Conservation (phyloP, 2,113 vertebrate species). For the Etheostoma spectabile region DNA sequence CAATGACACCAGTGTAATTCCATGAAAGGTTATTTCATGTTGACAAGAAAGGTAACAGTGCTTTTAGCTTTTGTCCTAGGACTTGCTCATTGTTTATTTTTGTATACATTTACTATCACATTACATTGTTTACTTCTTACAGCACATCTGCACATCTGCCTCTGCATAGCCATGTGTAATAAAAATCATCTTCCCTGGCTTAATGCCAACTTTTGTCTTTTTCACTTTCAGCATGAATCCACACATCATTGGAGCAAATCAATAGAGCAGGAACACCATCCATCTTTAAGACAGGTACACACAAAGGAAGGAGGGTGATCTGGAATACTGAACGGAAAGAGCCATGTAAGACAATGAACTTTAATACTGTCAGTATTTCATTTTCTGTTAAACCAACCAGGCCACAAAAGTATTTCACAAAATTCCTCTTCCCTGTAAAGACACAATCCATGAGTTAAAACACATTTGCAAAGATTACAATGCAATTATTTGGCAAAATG, state of each 20-base stretch:
- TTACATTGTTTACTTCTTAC: neutral
- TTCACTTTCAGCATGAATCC: constrained; percentile 30
- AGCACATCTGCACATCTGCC: neutral
- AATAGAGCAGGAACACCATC: constrained; percentile 39
- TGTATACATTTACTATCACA: neutral
- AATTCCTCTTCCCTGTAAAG: neutral
- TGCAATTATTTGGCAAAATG: neutral
- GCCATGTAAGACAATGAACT: neutral
- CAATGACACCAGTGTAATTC: neutral
- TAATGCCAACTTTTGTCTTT: neutral
- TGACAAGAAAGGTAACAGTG: neutral
- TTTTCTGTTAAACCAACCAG: neutral
- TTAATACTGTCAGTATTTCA: neutral
- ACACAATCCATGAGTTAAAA: neutral
- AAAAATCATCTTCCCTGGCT: neutral
- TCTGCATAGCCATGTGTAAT: neutral
- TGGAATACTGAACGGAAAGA: constrained; percentile 15
- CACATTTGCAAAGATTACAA: neutral
- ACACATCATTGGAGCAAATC: constrained; percentile 30
- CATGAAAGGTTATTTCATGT: constrained; percentile 1
- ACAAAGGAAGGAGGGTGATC: neutral
- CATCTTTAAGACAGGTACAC: constrained; percentile 40
- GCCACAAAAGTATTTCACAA: neutral
- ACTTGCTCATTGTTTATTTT: neutral
- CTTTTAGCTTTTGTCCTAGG: neutral